Base-by-base conservation (phyloP, 1,140 invertebrate genomes). In the Hydropsyche tenuis region DNA sequence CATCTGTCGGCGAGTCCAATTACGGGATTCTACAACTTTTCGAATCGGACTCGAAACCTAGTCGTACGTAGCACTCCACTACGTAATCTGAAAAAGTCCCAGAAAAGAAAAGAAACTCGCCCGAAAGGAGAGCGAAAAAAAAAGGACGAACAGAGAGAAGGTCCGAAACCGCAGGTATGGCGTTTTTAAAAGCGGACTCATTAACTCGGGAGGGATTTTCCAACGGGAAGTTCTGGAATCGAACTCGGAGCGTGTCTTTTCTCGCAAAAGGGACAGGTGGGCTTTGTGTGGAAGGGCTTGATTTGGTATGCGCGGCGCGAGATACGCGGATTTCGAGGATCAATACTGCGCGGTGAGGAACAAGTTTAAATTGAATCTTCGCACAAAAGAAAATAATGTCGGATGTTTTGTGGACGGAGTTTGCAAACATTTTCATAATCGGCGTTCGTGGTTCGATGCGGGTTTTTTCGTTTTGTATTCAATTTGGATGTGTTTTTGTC, bases 1-100 rank as follows among this genome's bases (percentile, higher is more conserved):
- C 72, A 74, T 74, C 72, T 74, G 75, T 76, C 69, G 73, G 69
- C 69, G 51, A 66, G 69, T 76, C 70, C 75, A 76, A 76, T 76
- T 76, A 76, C 72, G 65, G 46, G 72, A 76, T 76, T 76, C 68
- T 76, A 72, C 68, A 74, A 76, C 62, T 76, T 76, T 74, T 72
- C 72, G 56, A 74, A 76, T 76, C 64, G 75, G 64, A 51, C 20
- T 37, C 30, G 9, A 37, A n/a, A 18, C 16, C 20, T 1, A 46
- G n/a, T 18, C 30, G 20, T 22, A n/a, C n/a, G n/a, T n/a, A n/a
- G n/a, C n/a, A 1, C 37, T 51, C 63, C 30, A 43, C n/a, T 18
- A 46, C 27, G 48, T 16, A 51, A 51, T n/a, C 48, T 51, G 20
- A 37, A n/a, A n/a, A 37, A 37, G 30, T 37, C 30, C 9, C 3